phyloP scores from a whole-genome alignment of 2,888 invertebrate genomes.

The Frankliniella intonsa region DNA sequence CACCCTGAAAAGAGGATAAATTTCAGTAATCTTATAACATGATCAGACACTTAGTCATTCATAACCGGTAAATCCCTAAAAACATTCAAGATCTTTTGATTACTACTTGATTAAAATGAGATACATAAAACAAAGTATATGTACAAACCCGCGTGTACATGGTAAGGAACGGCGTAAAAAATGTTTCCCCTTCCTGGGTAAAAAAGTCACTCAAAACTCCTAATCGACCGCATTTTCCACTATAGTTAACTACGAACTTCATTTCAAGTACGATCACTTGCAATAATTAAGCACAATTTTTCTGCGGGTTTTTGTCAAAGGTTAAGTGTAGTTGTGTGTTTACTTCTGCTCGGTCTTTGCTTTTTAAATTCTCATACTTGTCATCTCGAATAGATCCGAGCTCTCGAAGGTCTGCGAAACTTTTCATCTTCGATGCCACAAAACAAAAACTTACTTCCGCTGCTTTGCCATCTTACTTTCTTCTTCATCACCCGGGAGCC shows the following conservation, averaged over 20 bases:
- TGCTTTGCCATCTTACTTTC: not conserved
- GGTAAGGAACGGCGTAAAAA: slow-evolving; percentile 71
- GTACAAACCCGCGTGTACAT: slow-evolving; percentile 65
- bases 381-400: too few species aligned
- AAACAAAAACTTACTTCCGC: not conserved
- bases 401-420: too few species aligned
- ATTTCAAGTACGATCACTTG: slow-evolving; percentile 48
- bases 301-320: too few species aligned
- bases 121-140: slow-evolving; percentile 22
- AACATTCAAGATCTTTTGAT: slow-evolving; percentile 39
- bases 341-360: too few species aligned
- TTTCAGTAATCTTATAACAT: not conserved
- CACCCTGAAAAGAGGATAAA: slow-evolving; percentile 55
- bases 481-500: not conserved
- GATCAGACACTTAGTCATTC: slow-evolving; percentile 61
- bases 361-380: too few species aligned
- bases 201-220: slow-evolving; percentile 60
- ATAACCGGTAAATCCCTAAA: slow-evolving; percentile 83
- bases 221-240: slow-evolving; percentile 60
- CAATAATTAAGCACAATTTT: too few species aligned
- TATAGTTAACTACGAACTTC: slow-evolving; percentile 64
- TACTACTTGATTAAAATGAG: slow-evolving; percentile 31
- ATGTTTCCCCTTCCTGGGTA: slow-evolving; percentile 52
- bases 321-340: too few species aligned
- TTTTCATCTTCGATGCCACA: not conserved